Evolutionary conservation across 2,113 vertebrate genomes (phyloP).

Genomic region (Gymnorhina tibicen): DNA sequence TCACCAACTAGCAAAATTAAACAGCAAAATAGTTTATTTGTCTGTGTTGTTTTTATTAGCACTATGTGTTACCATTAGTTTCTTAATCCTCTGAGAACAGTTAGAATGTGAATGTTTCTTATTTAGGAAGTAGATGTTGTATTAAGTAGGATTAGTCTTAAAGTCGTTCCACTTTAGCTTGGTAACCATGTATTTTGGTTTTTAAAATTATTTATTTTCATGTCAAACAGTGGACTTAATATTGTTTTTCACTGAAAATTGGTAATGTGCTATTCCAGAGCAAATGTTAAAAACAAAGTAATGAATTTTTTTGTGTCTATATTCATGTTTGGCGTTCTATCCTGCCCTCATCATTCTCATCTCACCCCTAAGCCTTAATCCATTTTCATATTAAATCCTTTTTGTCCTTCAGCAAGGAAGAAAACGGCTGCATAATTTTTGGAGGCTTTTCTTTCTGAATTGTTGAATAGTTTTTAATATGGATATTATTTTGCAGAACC

Average conservation of each 20-base stretch:
- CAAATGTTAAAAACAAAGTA: neutral
- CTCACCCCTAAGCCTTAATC: conserved; percentile 45
- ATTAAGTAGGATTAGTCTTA: neutral
- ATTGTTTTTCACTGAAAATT: neutral
- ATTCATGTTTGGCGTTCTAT: conserved; percentile 11
- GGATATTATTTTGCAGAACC: conserved; percentile 8
- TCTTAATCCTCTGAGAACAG: neutral
- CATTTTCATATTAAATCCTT: conserved; percentile 52
- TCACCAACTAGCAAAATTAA: neutral
- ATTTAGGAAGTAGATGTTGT: neutral
- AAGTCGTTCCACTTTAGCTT: neutral
- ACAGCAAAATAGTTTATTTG: neutral
- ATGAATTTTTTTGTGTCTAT: neutral
- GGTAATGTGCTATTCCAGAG: neutral
- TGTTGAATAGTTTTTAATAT: conserved; percentile 27
- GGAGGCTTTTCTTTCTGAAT: conserved; percentile 26
- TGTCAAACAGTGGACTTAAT: neutral
- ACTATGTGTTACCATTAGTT: neutral
- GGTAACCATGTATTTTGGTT: neutral
- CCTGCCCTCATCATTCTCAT: conserved; percentile 28
- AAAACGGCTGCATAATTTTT: conserved; percentile 12
- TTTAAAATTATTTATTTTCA: neutral
- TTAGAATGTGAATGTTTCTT: neutral
- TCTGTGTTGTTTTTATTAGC: neutral
- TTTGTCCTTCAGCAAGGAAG: conserved; percentile 46